These are phyloP conservation scores for Polydrusus cervinus DNA, from an alignment of 2,888 invertebrate genomes.

Conservation along the genomic window DNA sequence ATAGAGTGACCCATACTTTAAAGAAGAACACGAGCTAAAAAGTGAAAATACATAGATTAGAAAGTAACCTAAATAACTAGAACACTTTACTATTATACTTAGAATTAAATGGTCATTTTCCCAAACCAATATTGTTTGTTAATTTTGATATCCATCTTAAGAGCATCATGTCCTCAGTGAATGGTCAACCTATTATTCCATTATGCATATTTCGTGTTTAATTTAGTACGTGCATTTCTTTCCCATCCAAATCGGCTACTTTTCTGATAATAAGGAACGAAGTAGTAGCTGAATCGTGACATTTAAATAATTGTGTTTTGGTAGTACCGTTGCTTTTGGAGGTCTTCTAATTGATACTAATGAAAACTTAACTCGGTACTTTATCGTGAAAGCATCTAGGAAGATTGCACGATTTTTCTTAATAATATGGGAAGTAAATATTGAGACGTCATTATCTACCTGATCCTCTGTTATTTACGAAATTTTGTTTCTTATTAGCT, in stretches of 20 bases:
- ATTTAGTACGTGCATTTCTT: constrained; percentile 47
- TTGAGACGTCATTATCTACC: constrained; percentile 16
- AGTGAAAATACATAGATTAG: not conserved
- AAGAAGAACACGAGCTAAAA: not conserved
- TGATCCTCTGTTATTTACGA: constrained; percentile 9
- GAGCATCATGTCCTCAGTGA: constrained; percentile 9
- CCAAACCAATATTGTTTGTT: constrained; percentile 9
- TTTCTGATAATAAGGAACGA: constrained; percentile 40
- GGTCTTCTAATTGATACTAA: constrained; percentile 39
- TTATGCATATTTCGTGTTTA: constrained; percentile 36
- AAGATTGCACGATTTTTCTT: constrained; percentile 38
- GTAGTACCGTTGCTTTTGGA: constrained; percentile 41
- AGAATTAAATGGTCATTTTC: constrained; percentile 1
- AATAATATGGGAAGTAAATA: constrained; percentile 38
- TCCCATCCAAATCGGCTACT: constrained; percentile 28
- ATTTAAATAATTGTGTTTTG: constrained; percentile 43
- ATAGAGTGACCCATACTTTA: too few relatives aligned
- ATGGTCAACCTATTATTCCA: constrained; percentile 16
- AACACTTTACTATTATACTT: not conserved
- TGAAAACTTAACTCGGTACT: constrained; percentile 38
- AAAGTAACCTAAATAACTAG: not conserved
- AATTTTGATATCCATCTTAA: constrained; percentile 9
- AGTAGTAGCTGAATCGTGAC: constrained; percentile 47
- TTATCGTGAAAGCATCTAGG: constrained; percentile 43
- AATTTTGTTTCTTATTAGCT: constrained; percentile 6